Evolutionary conservation across 2,113 vertebrate genomes (phyloP), one percentile per base, ranked within the genome.

Genomic region (Erythrocercus mccallii): DNA sequence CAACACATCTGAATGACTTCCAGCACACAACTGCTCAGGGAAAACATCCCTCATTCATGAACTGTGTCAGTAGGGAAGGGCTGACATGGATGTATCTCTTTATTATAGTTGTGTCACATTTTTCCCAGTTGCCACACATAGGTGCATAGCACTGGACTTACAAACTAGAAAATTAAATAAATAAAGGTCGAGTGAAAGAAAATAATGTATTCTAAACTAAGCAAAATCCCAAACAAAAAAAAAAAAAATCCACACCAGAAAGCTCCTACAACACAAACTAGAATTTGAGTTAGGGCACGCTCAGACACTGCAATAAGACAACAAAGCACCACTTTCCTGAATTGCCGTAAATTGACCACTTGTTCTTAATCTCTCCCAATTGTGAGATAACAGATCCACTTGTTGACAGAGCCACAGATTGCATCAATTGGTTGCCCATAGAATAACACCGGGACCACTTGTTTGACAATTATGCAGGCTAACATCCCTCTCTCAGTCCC

Each of bases 311-410:
- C 42, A 57, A 15, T 70, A 54, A 21, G 48, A 86, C 66, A 87
- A 90, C 30, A 42, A 86, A 92, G 56, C 54, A 92, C 35, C 72
- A 81, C 76, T 93, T 90, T 33, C 47, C 33, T 70, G 47, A 92
- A 94, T n/a, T 90, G 72, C 42, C 25, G 21, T 62, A 83, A 88
- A 90, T 47, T 69, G 82, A 90, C 74, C 73, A 81, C 84, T 95
- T 91, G 84, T 53, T 87, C 92, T 83, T 88, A 83, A 94, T 88
- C 88, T 88, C 54, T 66, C 90, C 79, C 88, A 92, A 35, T 33
- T 70, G 68, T 27, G 27, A 94, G 79, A 77, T 50, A 91, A 86
- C 31, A 86, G 60, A 86, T 58, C 44, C 57, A 77, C 82, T 84
- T 86, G 69, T 66, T 92, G 73, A 90, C 72, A 83, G 35, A 92